These are phyloP conservation scores for Caenorhabditis latens DNA, from an alignment of 1,140 invertebrate species.

Conservation along the genomic window DNA sequence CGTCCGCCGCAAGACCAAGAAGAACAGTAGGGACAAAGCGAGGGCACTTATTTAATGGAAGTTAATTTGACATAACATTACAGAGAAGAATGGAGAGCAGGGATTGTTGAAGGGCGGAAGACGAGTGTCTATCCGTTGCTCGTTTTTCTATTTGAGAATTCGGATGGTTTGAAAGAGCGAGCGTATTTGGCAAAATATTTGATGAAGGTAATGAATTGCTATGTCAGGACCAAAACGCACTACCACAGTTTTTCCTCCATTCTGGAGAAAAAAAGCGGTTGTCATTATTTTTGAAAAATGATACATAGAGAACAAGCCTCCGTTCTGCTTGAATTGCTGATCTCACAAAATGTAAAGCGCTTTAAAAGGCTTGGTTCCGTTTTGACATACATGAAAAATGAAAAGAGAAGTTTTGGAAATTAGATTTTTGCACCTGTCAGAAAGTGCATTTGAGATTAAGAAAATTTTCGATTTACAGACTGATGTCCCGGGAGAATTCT, in stretches of 20 bases:
- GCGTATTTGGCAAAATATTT: conserved; percentile 63
- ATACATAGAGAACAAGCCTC: conserved; percentile 2
- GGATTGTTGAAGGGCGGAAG: conserved; percentile 56
- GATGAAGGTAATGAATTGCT: conserved; percentile 58
- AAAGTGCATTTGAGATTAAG: background rate
- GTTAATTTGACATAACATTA: conserved; percentile 32
- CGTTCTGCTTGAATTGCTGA: background rate
- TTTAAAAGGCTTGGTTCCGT: too few relatives aligned
- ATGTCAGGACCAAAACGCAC: background rate
- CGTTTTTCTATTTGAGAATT: conserved; percentile 55
- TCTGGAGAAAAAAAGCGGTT: background rate
- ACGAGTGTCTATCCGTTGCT: conserved; percentile 54
- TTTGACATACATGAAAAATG: too few relatives aligned
- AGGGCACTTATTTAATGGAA: background rate
- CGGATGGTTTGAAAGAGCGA: conserved; percentile 61
- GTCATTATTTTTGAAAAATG: conserved; percentile 50
- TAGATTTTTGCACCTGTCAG: background rate
- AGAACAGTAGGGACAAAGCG: conserved; percentile 39
- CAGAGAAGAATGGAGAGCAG: conserved; percentile 61
- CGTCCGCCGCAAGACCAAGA: conserved; percentile 25
- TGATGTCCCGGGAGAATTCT: conserved; percentile 58
- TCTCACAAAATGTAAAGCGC: background rate
- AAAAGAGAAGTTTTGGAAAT: too few relatives aligned
- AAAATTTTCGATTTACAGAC: conserved; percentile 18
- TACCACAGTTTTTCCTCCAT: background rate